Evolutionary conservation across 2,888 invertebrate species (phyloP).

Genomic region (Carterocephalus palaemon): DNA sequence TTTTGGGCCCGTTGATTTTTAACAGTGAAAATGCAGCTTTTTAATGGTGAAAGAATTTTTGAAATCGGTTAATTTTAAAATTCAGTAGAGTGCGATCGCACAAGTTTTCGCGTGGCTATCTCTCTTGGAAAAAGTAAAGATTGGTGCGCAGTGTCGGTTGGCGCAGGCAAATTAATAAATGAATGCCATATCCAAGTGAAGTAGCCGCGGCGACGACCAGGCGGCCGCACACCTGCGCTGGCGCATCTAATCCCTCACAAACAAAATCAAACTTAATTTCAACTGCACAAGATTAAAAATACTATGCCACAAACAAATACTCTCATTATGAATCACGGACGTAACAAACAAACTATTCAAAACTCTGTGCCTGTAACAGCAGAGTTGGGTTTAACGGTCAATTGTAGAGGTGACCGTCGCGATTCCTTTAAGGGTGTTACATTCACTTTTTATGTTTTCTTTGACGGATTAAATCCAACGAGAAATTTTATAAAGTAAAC

Average conservation of each 20-base stretch:
- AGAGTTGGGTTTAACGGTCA: constrained; percentile 66
- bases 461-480: constrained; percentile 35
- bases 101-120: constrained; percentile 25
- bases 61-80: no score
- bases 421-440: constrained; percentile 51
- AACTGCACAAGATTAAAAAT: constrained; percentile 27
- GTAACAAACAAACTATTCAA: constrained; percentile 75
- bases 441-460: constrained; percentile 47
- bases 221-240: constrained; percentile 74
- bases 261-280: constrained; percentile 35
- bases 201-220: constrained; percentile 73
- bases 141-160: constrained; percentile 59
- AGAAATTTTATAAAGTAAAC: constrained; percentile 37
- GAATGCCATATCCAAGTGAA: constrained; percentile 72
- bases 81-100: constrained; percentile 2
- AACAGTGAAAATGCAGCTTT: no score
- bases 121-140: constrained; percentile 42
- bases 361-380: constrained; percentile 69
- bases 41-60: no score
- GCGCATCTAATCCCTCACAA: constrained; percentile 53
- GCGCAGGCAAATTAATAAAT: constrained; percentile 75
- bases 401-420: constrained; percentile 53
- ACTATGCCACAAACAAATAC: constrained; percentile 32
- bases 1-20: background rate
- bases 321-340: constrained; percentile 76